phyloP scores from a whole-genome alignment of 2,888 invertebrate genomes.

The Oscheius myriophilus region DNA sequence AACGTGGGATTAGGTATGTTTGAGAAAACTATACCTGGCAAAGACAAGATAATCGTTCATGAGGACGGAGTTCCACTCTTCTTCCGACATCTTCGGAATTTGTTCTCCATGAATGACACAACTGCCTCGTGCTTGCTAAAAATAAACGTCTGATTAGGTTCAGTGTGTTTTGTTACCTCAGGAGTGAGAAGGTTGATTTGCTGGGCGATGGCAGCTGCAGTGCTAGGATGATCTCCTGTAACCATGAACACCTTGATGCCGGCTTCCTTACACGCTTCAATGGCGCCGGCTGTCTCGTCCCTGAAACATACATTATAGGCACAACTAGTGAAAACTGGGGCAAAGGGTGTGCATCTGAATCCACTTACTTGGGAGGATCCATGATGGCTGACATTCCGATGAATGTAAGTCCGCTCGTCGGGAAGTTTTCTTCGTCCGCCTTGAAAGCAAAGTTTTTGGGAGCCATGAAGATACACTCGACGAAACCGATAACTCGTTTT shows the following conservation, averaged over 20 bases:
- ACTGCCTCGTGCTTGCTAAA: too few species aligned
- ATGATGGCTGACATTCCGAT: conserved; percentile 54
- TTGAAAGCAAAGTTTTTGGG: conserved; percentile 35
- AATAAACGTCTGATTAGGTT: too few species aligned
- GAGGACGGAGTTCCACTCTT: conserved; percentile 40
- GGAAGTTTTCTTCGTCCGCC: conserved; percentile 39
- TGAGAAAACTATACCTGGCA: conserved; percentile 3
- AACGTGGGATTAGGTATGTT: background rate
- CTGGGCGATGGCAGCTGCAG: conserved; percentile 39
- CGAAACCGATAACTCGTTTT: conserved; percentile 49
- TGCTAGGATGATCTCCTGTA: conserved; percentile 47
- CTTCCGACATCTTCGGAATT: conserved; percentile 32
- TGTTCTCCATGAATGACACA: conserved; percentile 34
- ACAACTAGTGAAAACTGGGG: too few species aligned
- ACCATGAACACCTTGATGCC: conserved; percentile 47
- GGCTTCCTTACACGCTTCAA: conserved; percentile 38
- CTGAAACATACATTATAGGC: too few species aligned
- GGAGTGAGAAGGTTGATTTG: conserved; percentile 39
- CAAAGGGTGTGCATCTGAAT: too few species aligned
- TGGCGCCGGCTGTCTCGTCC: conserved; percentile 35
- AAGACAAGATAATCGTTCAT: conserved; percentile 37
- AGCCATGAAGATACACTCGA: conserved; percentile 37
- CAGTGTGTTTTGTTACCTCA: background rate
- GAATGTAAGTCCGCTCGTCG: conserved; percentile 41
- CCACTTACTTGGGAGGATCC: conserved; percentile 41